These are phyloP conservation scores for Drosophila suboccidentalis DNA, from an alignment of 2,888 invertebrate genomes.

Conservation along the genomic window DNA sequence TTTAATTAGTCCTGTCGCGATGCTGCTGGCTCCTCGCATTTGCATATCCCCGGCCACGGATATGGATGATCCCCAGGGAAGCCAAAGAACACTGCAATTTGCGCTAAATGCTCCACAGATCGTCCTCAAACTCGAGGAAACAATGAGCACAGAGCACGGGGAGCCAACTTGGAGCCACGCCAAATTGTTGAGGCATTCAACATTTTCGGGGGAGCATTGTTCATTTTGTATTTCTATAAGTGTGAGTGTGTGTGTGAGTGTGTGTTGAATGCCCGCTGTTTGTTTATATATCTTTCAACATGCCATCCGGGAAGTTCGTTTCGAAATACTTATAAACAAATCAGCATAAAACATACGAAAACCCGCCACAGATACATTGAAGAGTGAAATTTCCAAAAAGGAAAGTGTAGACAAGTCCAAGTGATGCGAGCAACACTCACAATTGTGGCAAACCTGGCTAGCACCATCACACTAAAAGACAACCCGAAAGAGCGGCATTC, in stretches of 20 bases:
- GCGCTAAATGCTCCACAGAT: constrained; percentile 68
- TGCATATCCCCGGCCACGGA: constrained; percentile 61
- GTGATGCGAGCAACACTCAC: constrained; percentile 19
- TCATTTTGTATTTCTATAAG: constrained; percentile 37
- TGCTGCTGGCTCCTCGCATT: constrained; percentile 56
- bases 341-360: constrained; percentile 75
- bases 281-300: constrained; percentile 83
- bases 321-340: constrained; percentile 79
- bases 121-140: constrained; percentile 34
- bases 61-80: constrained; percentile 53
- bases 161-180: constrained; percentile 48
- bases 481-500: not conserved
- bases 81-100: constrained; percentile 70
- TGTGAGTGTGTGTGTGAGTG: constrained; percentile 17
- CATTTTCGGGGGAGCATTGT: constrained; percentile 25
- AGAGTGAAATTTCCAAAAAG: constrained; percentile 46
- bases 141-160: constrained; percentile 32
- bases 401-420: constrained; percentile 34
- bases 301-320: constrained; percentile 83
- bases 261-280: constrained; percentile 69
- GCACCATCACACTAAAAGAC: not conserved
- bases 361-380: constrained; percentile 42
- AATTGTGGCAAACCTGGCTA: constrained; percentile 7
- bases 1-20: constrained; percentile 74
- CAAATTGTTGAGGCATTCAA: constrained; percentile 52